Evolutionary conservation across 2,797 vertebrate genomes (phyloP), one percentile per base, ranked within the genome.

Genomic region (Vireo griseus): DNA sequence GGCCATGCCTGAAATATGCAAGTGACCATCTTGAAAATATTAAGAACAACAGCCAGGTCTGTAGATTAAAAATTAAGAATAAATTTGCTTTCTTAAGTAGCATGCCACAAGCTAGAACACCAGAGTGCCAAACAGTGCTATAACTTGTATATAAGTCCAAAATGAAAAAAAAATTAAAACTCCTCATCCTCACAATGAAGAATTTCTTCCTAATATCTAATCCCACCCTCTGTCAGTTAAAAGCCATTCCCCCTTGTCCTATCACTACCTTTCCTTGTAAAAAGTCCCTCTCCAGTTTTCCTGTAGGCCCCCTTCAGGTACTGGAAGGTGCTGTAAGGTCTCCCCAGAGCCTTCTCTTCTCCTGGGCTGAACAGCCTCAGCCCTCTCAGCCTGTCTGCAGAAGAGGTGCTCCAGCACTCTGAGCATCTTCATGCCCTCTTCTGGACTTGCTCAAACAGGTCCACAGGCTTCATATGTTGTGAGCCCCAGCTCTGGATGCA

Each of bases 401-500:
- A n/a, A 59, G 16, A 76, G 9, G 24, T 25, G 24, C 13, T 54
- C 24, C 47, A 68, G 40, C 24, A 3, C 39, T 16, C 39, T 33
- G 24, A 85, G 39, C 54, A 54, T 29, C 33, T 61, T 45, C 47
- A 25, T 20, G 24, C 2, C 19, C 16, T 68, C 39, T 29, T 68
- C 24, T 40, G 20, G 13, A 40, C 47, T 40, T 47, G 11, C 16
- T 68, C 33, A 14, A 61, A 11, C 29, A 75, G 13, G 9, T 20
- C 33, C 33, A 47, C 25, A 20, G 24, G 24, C 47, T 47, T 52
- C 29, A 1, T 11, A 12, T 25, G 29, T 9, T 0, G 0, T 20
- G 47, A 68, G 40, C 40, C 45, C 15, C 28, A 45, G 52, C 28
- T 20, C 54, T 29, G 28, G n/a, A 37, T 1, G 4, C 45, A 80